These are phyloP conservation scores for Drosophila lutescens DNA, from an alignment of 2,888 invertebrate genomes.

Conservation along the genomic window DNA sequence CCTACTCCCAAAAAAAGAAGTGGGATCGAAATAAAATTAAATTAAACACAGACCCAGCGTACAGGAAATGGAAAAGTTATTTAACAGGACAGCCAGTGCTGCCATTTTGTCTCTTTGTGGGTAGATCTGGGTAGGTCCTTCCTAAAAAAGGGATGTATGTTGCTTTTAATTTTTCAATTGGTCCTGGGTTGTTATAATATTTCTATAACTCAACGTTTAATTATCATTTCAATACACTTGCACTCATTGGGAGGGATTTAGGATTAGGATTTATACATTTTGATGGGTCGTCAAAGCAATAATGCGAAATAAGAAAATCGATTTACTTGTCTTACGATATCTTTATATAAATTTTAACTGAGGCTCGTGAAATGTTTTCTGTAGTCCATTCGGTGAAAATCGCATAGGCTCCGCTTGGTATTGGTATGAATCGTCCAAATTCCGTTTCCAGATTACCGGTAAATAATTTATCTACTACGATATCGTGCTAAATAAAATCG, in stretches of 20 bases:
- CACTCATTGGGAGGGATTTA: too few relatives aligned
- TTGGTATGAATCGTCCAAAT: background rate
- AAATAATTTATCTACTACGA: conserved; percentile 20
- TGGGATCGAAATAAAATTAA: background rate
- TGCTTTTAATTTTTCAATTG: too few relatives aligned
- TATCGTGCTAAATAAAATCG: conserved; percentile 24
- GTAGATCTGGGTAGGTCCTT: too few relatives aligned
- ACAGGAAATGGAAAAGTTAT: background rate
- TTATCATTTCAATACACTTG: too few relatives aligned
- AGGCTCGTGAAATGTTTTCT: background rate
- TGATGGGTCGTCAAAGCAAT: too few relatives aligned
- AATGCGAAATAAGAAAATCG: too few relatives aligned
- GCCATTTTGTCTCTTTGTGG: too few relatives aligned
- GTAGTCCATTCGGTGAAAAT: conserved; percentile 19
- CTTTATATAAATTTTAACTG: conserved; percentile 14
- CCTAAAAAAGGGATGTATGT: too few relatives aligned
- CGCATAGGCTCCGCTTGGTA: conserved; percentile 35
- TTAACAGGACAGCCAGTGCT: background rate
- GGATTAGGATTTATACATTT: too few relatives aligned
- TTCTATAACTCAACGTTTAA: too few relatives aligned
- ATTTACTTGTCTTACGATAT: background rate
- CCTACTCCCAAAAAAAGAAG: background rate
- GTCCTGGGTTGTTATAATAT: too few relatives aligned
- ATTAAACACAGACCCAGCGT: background rate
- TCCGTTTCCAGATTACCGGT: conserved; percentile 22